A percentile compares a stretch with the other conserved stretches of the same genome.
Conservation (phyloP, 2,888 invertebrate species). For the Oxyteleia sp. region DNA sequence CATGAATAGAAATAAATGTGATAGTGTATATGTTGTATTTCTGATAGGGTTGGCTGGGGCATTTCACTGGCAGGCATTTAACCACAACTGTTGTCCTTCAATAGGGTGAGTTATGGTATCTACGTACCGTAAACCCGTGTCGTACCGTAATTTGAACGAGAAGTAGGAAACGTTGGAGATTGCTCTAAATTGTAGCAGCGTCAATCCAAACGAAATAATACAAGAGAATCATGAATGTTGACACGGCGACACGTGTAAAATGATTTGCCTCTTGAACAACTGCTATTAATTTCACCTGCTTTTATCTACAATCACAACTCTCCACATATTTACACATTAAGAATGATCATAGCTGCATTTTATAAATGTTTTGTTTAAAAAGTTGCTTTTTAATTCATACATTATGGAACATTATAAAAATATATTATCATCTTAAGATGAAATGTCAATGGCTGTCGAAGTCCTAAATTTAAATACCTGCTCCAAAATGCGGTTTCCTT, state of each 20-base stretch:
- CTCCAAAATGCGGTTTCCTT: too few species aligned
- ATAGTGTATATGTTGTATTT: conserved; percentile 61
- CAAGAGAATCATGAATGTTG: conserved; percentile 16
- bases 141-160: conserved; percentile 58
- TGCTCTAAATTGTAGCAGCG: conserved; percentile 36
- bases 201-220: conserved; percentile 46
- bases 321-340: too few species aligned
- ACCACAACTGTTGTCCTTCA: conserved; percentile 86
- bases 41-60: conserved; percentile 70
- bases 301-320: too few species aligned
- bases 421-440: too few species aligned
- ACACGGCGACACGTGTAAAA: not conserved
- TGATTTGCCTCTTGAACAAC: conserved; percentile 2
- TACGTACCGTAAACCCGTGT: conserved; percentile 58
- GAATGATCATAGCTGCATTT: too few species aligned
- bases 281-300: too few species aligned
- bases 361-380: too few species aligned
- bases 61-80: conserved; percentile 84
- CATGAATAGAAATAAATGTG: conserved; percentile 58
- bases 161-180: conserved; percentile 53
- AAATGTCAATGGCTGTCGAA: too few species aligned
- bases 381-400: too few species aligned
- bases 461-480: too few species aligned
- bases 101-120: conserved; percentile 82
- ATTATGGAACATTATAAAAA: too few species aligned